Evolutionary conservation across 2,888 invertebrate genomes (phyloP).

Genomic region (Pachycephus smyrnensis): DNA sequence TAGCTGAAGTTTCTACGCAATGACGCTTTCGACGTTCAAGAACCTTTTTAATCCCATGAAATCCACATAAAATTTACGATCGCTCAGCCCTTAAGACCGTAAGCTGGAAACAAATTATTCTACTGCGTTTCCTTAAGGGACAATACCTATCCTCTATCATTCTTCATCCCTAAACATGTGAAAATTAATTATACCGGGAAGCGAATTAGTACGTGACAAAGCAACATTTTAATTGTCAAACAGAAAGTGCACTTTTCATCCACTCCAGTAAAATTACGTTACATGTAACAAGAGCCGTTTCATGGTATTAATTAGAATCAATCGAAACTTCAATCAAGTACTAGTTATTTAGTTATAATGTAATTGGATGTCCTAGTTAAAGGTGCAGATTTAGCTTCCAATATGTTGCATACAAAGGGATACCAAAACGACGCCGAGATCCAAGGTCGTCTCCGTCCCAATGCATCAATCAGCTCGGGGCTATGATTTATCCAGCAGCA

Average conservation of each 20-base stretch:
- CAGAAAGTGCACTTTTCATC: neutral
- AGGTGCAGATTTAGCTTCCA: too few relatives aligned
- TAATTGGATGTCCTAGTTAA: neutral
- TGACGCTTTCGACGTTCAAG: neutral
- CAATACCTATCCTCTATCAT: neutral
- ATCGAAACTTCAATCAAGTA: neutral
- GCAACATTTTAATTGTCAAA: neutral
- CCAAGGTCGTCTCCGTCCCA: neutral
- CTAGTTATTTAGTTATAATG: neutral
- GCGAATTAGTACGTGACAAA: neutral
- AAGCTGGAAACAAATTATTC: neutral
- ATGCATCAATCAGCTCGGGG: neutral
- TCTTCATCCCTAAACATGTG: neutral
- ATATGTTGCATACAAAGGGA: too few relatives aligned
- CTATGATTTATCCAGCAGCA: neutral
- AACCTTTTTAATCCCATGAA: neutral
- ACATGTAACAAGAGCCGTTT: neutral
- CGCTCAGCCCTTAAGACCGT: neutral
- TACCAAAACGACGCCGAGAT: too few relatives aligned
- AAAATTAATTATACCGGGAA: neutral
- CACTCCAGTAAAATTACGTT: neutral
- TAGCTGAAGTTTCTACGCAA: neutral
- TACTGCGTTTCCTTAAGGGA: neutral
- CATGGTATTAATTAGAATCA: neutral
- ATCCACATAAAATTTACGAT: neutral